Percentiles rank a stretch among this genome's conserved stretches.
Evolutionary conservation across 2,888 invertebrate genomes (phyloP).

Genomic region (Sussaba pulchella): DNA sequence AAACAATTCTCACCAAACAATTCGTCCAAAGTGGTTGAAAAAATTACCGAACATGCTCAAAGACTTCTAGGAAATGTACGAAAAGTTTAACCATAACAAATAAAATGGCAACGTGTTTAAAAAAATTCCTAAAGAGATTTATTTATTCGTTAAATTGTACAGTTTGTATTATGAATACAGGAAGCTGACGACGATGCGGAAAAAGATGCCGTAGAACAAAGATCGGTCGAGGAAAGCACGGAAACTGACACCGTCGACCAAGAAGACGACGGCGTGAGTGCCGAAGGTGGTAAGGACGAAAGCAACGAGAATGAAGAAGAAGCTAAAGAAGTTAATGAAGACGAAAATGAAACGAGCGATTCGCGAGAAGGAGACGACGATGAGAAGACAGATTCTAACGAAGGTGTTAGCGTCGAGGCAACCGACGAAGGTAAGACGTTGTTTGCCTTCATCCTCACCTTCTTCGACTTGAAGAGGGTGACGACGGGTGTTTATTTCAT

Average conservation of each 20-base stretch:
- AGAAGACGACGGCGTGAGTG: constrained; percentile 78
- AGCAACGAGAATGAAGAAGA: constrained; percentile 67
- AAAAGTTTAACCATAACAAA: too few relatives aligned
- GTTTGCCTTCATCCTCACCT: too few relatives aligned
- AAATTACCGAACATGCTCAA: background rate
- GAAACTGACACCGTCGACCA: constrained; percentile 71
- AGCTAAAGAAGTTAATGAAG: constrained; percentile 67
- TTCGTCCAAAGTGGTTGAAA: background rate
- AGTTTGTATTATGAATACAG: constrained; percentile 52
- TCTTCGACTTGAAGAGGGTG: background rate
- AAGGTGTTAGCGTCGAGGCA: constrained; percentile 66
- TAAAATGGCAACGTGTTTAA: too few relatives aligned
- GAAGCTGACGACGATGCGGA: constrained; percentile 84
- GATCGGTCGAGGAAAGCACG: constrained; percentile 65
- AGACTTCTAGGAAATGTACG: too few relatives aligned
- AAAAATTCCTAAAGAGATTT: too few relatives aligned
- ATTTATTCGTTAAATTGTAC: background rate
- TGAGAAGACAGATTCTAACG: constrained; percentile 62
- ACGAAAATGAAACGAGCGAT: constrained; percentile 65
- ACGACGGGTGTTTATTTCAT: background rate
- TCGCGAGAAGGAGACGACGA: constrained; percentile 71
- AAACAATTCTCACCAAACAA: background rate
- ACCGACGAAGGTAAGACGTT: constrained; percentile 58
- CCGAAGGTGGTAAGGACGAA: constrained; percentile 84
- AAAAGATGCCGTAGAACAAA: constrained; percentile 63